A percentile compares a stretch with the other conserved stretches of the same genome.
These are phyloP conservation scores for Desmophyllum pertusum DNA, from an alignment of 92 coral and sea anemone genomes.

Conservation along the genomic window DNA sequence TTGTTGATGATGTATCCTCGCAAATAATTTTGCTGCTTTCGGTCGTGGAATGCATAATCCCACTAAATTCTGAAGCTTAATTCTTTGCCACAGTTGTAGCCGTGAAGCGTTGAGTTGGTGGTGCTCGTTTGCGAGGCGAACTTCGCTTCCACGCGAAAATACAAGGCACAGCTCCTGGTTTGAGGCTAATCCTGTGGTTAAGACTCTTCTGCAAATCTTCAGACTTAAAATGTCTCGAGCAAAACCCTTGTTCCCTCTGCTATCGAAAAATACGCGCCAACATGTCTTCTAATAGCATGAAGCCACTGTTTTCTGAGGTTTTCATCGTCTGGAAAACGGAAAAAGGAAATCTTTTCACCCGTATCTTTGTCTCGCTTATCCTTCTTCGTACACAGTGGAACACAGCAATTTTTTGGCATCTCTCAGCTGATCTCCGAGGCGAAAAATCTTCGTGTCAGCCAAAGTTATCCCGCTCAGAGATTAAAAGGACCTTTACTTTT, in stretches of 20 bases:
- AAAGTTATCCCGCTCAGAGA: no score
- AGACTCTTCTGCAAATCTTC: slow-evolving; percentile 39
- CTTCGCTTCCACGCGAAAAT: slow-evolving; percentile 41
- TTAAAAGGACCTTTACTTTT: no score
- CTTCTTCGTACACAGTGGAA: no score
- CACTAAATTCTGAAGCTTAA: no score
- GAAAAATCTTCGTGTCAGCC: no score
- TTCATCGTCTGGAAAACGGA: no score
- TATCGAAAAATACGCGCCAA: neutral
- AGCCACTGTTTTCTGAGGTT: neutral
- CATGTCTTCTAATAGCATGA: slow-evolving; percentile 23
- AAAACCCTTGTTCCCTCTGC: neutral
- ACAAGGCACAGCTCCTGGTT: slow-evolving; percentile 41
- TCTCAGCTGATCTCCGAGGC: no score
- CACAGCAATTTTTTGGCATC: no score
- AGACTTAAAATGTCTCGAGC: slow-evolving; percentile 39
- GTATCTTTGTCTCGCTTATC: no score
- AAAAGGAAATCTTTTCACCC: no score
- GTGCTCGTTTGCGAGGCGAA: slow-evolving; percentile 45
- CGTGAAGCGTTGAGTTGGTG: slow-evolving; percentile 16
- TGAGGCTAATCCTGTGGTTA: neutral
- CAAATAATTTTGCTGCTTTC: slow-evolving; percentile 18
- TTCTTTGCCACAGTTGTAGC: neutral
- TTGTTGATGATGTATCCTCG: slow-evolving; percentile 26
- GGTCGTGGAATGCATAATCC: no score